Evolutionary conservation across 30 jellyfish, hydroid and myxozoan genomes (phyloP), one percentile per base, ranked within the genome.

Genomic region (Rhopilema esculentum): DNA sequence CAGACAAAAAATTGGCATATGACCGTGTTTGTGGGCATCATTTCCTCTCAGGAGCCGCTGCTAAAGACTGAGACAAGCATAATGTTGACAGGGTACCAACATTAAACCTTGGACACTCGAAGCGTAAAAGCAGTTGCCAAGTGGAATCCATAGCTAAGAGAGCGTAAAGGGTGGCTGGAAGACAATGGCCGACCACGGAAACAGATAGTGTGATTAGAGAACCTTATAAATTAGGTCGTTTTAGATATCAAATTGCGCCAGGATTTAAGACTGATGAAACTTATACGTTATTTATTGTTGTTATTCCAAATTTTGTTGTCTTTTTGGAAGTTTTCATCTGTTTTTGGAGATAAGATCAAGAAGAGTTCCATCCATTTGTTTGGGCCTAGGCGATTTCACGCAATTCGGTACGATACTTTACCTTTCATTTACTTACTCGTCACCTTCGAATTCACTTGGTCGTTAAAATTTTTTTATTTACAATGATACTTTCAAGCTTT

Each of bases 31-130:
- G 92, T 73, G 78, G 86, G 28, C 80, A 22, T 70, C 92, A 70
- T 52, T 84, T 84, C 62, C 87, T 70, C 33, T 84, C 87, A 69
- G 86, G 87, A 27, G 75, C 83, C 22, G 87, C 92, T 23, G 92
- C 87, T 49, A 70, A 71, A 40, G 76, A 40, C 32, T 40, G 77
- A 85, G 91, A 69, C 84, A 67, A 32, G 77, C 52, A 66, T 48
- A 53, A 82, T 49, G 24, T 69, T 52, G 91, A 82, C 61, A 66
- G 75, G 85, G 91, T 82, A 82, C 91, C 92, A 70, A 69, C 92
- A 16, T 28, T 84, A 50, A 51, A 69, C 62, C 87, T 84, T 51
- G 92, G 92, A 27, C 80, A 84, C 83, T 66, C 83, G 49, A 81
- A 81, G 91, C 81, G 66, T 7, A 29, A 67, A 79, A 25, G 49